Percentiles rank a stretch among this genome's conserved stretches.
Evolutionary conservation across 2,888 invertebrate species (phyloP).

Genomic region (Oithona nana): DNA sequence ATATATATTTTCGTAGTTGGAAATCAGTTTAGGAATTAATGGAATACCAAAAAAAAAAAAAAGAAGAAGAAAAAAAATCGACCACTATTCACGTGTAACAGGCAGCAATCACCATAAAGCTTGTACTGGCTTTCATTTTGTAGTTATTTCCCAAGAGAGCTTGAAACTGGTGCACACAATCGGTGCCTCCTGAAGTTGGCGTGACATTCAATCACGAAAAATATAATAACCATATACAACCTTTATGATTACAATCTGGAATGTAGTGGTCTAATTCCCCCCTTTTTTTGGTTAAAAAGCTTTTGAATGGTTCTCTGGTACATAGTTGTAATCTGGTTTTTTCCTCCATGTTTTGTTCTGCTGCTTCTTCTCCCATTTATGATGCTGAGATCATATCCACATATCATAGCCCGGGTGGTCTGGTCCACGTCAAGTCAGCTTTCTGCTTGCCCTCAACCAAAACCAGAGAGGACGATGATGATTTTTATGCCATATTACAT

Average conservation of each 20-base stretch:
- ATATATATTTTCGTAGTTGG: too few relatives aligned
- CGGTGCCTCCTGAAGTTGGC: background rate
- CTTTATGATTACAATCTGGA: background rate
- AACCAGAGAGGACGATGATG: too few relatives aligned
- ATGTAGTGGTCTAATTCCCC: too few relatives aligned
- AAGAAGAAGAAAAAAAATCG: too few relatives aligned
- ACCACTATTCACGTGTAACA: too few relatives aligned
- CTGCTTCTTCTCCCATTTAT: too few relatives aligned
- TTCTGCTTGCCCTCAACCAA: background rate
- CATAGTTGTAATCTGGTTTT: background rate
- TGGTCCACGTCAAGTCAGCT: background rate
- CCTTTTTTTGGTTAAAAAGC: too few relatives aligned
- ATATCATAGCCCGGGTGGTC: background rate
- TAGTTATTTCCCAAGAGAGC: background rate
- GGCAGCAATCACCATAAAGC: too few relatives aligned
- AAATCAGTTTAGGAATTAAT: too few relatives aligned
- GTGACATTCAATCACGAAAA: background rate
- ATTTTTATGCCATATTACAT: too few relatives aligned
- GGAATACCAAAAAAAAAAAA: too few relatives aligned
- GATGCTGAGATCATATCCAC: background rate
- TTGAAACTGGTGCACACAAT: background rate
- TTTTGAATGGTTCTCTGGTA: too few relatives aligned
- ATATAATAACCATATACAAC: background rate
- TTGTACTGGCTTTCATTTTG: background rate
- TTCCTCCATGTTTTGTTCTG: background rate